Conservation (phyloP, 1,140 invertebrate genomes). For the Mizuhopecten yessoensis region DNA sequence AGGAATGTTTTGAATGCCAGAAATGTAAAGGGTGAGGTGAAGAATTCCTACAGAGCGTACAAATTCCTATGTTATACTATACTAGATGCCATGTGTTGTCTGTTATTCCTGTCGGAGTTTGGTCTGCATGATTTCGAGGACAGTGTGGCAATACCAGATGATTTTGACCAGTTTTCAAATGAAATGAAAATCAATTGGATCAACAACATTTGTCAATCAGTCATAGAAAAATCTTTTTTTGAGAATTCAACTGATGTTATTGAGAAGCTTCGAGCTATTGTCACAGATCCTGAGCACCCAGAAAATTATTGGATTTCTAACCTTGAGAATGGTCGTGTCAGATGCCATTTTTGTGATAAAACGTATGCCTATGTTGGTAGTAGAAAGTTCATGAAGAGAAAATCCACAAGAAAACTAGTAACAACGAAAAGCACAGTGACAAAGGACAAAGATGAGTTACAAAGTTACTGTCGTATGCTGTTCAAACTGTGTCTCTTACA, state of each 20-base stretch:
- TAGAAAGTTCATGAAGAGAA: conserved; percentile 37
- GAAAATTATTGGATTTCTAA: conserved; percentile 58
- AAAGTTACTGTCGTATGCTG: conserved; percentile 7
- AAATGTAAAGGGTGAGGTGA: conserved; percentile 48
- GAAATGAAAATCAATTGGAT: conserved; percentile 7
- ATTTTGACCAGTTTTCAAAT: conserved; percentile 47
- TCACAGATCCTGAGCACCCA: conserved; percentile 53
- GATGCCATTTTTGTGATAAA: conserved; percentile 50
- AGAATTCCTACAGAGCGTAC: conserved; percentile 55
- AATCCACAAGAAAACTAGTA: no score
- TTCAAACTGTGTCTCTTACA: conserved; percentile 42
- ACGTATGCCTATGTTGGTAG: conserved; percentile 41
- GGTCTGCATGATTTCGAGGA: no score
- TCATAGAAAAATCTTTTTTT: conserved; percentile 56
- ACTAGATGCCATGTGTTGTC: no score
- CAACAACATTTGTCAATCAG: no score
- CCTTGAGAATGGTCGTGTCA: not conserved
- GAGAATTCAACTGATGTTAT: conserved; percentile 50
- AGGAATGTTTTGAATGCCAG: conserved; percentile 58
- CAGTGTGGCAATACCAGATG: no score
- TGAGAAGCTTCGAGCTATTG: no score
- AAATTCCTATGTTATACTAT: conserved; percentile 53
- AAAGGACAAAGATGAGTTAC: no score
- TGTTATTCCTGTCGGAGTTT: no score
- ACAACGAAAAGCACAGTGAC: not conserved